Percentiles rank a stretch among this genome's conserved stretches.
phyloP scores from a whole-genome alignment of 1,140 invertebrate genomes.

The Cecropterus lyciades region DNA sequence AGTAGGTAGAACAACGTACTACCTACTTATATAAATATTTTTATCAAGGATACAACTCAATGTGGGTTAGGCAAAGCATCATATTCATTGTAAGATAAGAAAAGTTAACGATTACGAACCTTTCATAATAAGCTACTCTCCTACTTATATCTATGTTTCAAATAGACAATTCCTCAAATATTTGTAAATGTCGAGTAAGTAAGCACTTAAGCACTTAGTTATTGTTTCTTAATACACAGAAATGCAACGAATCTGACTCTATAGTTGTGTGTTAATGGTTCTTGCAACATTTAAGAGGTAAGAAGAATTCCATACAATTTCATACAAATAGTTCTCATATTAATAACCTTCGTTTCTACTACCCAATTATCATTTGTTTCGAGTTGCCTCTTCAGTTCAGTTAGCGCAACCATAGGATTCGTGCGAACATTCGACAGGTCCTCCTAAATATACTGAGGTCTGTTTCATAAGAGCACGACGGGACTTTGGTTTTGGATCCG shows the following conservation, averaged over 20 bases:
- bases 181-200: slow-evolving; percentile 11
- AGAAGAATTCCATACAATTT: slow-evolving; percentile 4
- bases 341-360: slow-evolving; percentile 37
- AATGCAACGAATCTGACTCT: slow-evolving; percentile 21
- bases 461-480: slow-evolving; percentile 52
- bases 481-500: not conserved
- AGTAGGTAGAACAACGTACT: no score
- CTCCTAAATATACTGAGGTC: slow-evolving; percentile 39
- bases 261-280: slow-evolving; percentile 1
- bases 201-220: slow-evolving; percentile 9
- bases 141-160: not conserved
- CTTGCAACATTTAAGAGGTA: slow-evolving; percentile 25
- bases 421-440: slow-evolving; percentile 51
- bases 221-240: slow-evolving; percentile 7
- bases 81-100: no score
- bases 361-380: slow-evolving; percentile 35
- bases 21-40: no score
- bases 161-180: slow-evolving; percentile 1
- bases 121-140: no score
- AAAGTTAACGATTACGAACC: no score
- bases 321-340: slow-evolving; percentile 20
- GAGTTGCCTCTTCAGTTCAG: slow-evolving; percentile 26
- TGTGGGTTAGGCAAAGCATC: no score
- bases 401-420: slow-evolving; percentile 43
- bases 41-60: no score